Percentiles rank a stretch among this genome's conserved stretches.
phyloP scores from a whole-genome alignment of 2,113 vertebrate species.

The Ellobius talpinus region DNA sequence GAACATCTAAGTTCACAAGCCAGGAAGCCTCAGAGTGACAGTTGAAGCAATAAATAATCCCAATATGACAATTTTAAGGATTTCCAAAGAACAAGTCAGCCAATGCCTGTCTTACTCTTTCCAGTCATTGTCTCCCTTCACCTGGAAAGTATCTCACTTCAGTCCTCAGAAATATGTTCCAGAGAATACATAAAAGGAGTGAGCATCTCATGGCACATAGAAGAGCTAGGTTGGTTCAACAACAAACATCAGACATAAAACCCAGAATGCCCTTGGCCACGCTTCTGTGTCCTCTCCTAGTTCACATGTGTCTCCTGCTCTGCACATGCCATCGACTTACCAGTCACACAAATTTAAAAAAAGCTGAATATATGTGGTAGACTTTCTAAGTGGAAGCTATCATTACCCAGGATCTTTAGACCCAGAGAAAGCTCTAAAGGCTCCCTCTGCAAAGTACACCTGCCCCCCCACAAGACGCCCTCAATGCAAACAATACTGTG shows the following conservation, averaged over 20 bases:
- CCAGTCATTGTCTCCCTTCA: not conserved
- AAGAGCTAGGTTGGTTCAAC: not conserved
- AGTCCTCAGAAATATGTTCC: not conserved
- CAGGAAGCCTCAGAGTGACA: not conserved
- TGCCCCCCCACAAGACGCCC: not conserved
- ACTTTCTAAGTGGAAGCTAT: not conserved
- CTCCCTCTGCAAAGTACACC: not conserved
- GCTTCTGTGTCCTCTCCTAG: not conserved
- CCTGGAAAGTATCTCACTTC: not conserved
- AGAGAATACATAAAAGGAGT: not conserved
- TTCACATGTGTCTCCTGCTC: not conserved
- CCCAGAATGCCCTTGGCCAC: accelerated
- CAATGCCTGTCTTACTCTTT: not conserved
- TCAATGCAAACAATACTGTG: not conserved
- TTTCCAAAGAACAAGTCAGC: not conserved
- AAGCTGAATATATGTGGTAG: not conserved
- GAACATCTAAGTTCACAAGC: not conserved
- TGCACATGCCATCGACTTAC: not conserved
- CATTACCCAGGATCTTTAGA: not conserved
- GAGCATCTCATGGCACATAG: not conserved
- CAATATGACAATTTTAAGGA: not conserved
- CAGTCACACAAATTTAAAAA: not conserved
- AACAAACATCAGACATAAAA: too few relatives aligned
- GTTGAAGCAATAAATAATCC: not conserved
- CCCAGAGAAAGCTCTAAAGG: not conserved